Evolutionary conservation across 2,888 invertebrate species (phyloP).

Genomic region (Drosophila trichaetosa): DNA sequence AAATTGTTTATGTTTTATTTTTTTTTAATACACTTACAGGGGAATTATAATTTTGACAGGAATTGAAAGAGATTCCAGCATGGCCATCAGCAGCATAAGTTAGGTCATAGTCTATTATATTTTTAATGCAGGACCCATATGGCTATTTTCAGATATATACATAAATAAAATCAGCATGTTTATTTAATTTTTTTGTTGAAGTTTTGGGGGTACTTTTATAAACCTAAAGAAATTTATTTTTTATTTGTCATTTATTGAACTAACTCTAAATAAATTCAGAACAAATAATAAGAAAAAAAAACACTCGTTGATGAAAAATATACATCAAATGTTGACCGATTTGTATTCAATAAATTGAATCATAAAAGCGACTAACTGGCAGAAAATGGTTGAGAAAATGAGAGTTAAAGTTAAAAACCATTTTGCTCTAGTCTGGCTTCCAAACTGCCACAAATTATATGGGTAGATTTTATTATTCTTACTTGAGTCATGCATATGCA

Average conservation of each 20-base stretch:
- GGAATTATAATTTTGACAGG: not conserved
- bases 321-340: not conserved
- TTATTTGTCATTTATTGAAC: not conserved
- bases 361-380: not conserved
- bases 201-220: not conserved
- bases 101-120: not conserved
- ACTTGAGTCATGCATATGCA: not conserved
- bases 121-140: not conserved
- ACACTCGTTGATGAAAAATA: not conserved
- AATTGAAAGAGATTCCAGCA: not conserved
- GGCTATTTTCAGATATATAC: not conserved
- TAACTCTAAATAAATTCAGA: not conserved
- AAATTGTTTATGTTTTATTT: constrained; percentile 12
- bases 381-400: not conserved
- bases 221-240: too few species aligned
- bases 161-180: not conserved
- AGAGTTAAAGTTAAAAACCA: not conserved
- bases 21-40: not conserved
- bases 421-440: not conserved
- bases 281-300: not conserved
- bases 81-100: not conserved
- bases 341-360: not conserved
- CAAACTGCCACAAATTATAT: not conserved
- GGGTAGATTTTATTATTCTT: too few species aligned
- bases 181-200: not conserved